Conservation (phyloP, 1,140 invertebrate genomes). For the Babylonia areolata region DNA sequence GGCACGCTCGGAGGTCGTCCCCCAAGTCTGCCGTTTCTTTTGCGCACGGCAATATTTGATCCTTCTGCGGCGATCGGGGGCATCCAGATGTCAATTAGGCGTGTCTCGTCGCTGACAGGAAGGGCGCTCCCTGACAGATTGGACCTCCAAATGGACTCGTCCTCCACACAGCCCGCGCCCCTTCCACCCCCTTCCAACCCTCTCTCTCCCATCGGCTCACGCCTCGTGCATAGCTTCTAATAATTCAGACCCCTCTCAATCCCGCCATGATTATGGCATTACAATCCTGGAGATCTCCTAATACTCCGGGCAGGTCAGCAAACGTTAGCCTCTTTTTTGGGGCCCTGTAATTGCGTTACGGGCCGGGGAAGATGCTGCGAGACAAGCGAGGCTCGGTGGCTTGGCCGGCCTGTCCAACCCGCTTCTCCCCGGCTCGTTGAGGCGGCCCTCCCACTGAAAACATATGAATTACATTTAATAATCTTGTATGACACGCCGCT, state of each 20-base stretch:
- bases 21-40: not conserved
- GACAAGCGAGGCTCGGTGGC: slow-evolving; percentile 22
- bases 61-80: not conserved
- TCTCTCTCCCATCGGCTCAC: not conserved
- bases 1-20: not conserved
- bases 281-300: slow-evolving; percentile 35
- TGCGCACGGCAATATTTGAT: slow-evolving; percentile 42
- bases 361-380: slow-evolving; percentile 21
- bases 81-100: slow-evolving; percentile 44
- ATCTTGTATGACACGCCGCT: slow-evolving; percentile 55
- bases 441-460: slow-evolving; percentile 43
- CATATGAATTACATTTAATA: slow-evolving; percentile 61
- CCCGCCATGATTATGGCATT: slow-evolving; percentile 37
- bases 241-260: not conserved
- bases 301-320: slow-evolving; percentile 33
- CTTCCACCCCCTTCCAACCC: not conserved
- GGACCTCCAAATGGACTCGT: slow-evolving; percentile 27
- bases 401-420: slow-evolving; percentile 7
- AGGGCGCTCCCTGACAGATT: slow-evolving; percentile 33
- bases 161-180: not conserved
- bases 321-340: slow-evolving; percentile 39
- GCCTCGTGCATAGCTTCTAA: not conserved
- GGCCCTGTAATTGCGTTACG: slow-evolving; percentile 39
- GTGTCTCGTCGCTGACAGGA: slow-evolving; percentile 15
- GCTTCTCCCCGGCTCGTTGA: slow-evolving; percentile 35